Evolutionary conservation across 2,888 invertebrate genomes (phyloP).

Genomic region (Elysia crispata): DNA sequence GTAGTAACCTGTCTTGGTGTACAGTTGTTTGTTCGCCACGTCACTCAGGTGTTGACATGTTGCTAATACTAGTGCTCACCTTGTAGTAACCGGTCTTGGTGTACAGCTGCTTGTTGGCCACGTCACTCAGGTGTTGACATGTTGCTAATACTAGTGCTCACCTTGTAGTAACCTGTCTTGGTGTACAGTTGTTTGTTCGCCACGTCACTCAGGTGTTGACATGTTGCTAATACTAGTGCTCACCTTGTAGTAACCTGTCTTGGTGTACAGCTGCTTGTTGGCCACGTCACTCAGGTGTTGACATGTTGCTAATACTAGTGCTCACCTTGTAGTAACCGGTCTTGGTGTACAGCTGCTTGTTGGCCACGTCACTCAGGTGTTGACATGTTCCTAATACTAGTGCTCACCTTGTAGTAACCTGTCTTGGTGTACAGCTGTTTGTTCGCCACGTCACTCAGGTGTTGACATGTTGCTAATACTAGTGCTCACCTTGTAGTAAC

Average conservation of each 20-base stretch:
- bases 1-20: too few relatives aligned
- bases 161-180: conserved; percentile 92
- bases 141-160: too few relatives aligned
- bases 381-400: too few relatives aligned
- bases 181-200: conserved; percentile 90
- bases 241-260: conserved; percentile 92
- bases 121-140: conserved; percentile 74
- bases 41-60: too few relatives aligned
- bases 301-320: too few relatives aligned
- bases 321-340: conserved; percentile 91
- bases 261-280: conserved; percentile 90
- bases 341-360: conserved; percentile 90
- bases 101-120: conserved; percentile 87
- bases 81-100: conserved; percentile 93
- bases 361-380: conserved; percentile 77
- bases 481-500: conserved; percentile 90
- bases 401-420: conserved; percentile 90
- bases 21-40: too few relatives aligned
- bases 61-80: too few relatives aligned
- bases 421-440: conserved; percentile 93
- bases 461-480: too few relatives aligned
- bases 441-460: conserved; percentile 79
- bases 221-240: too few relatives aligned
- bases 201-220: conserved; percentile 73
- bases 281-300: conserved; percentile 73